Conservation (phyloP, 2,797 vertebrate genomes). For the Malacoctenus gilli region DNA sequence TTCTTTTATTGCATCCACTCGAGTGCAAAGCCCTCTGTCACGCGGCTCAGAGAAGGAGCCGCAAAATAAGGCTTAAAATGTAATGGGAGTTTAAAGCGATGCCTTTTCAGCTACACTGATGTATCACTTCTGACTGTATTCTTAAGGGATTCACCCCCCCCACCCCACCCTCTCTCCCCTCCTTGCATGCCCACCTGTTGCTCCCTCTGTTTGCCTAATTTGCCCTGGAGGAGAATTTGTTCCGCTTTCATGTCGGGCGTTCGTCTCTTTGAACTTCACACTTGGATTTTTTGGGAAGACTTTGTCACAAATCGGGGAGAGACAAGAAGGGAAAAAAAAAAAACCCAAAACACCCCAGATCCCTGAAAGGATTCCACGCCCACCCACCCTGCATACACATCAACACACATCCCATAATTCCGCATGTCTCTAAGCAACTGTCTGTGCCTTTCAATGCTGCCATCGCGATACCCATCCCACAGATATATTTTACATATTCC, state of each 20-base stretch:
- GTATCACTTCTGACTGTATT: slow-evolving; percentile 20
- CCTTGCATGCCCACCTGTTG: neutral
- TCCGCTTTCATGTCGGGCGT: slow-evolving; percentile 37
- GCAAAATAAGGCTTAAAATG: slow-evolving; percentile 2
- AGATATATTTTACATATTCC: neutral
- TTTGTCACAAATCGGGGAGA: slow-evolving; percentile 1
- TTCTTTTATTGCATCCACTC: slow-evolving; percentile 15
- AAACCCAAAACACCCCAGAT: slow-evolving; percentile 9
- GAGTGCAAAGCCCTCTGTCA: slow-evolving; percentile 6
- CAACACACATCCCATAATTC: neutral
- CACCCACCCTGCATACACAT: neutral
- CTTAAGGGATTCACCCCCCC: slow-evolving; percentile 16
- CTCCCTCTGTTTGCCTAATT: slow-evolving; percentile 18
- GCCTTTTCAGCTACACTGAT: slow-evolving; percentile 2
- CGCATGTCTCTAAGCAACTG: slow-evolving; percentile 7
- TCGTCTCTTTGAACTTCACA: slow-evolving; percentile 23
- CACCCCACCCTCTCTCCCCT: neutral
- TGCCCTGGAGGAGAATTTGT: slow-evolving; percentile 18
- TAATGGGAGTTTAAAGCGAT: neutral
- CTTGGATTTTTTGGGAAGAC: slow-evolving; percentile 11
- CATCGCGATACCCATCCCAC: neutral
- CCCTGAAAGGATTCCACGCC: slow-evolving; percentile 14
- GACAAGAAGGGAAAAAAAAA: no score
- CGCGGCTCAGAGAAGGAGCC: slow-evolving; percentile 4
- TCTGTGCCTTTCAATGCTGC: neutral